Percentiles rank a stretch among this genome's conserved stretches.
phyloP scores from a whole-genome alignment of 1,140 invertebrate species.

The Zaprionus gabonicus region DNA sequence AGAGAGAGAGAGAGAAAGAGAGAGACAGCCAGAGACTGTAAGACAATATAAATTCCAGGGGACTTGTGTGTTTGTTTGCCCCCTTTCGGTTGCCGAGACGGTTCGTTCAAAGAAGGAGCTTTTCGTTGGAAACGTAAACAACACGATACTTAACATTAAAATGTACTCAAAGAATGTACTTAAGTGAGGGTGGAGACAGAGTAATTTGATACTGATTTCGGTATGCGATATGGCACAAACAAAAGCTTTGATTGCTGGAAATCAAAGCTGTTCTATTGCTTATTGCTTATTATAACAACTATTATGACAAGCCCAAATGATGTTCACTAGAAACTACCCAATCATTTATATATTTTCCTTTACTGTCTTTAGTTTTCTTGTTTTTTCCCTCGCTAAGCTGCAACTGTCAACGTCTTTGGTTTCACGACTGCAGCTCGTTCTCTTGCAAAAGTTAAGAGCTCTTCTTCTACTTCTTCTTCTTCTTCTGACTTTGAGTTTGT shows the following conservation, averaged over 20 bases:
- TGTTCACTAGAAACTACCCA: neutral
- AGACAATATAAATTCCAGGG: conserved; percentile 9
- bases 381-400: conserved; percentile 9
- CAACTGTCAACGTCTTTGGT: conserved; percentile 20
- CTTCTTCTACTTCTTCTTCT: neutral
- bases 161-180: neutral
- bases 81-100: conserved; percentile 8
- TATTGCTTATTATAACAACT: neutral
- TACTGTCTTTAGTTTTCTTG: neutral
- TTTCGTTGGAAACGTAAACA: conserved; percentile 11
- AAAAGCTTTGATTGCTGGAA: neutral
- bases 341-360: neutral
- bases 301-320: neutral
- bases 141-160: conserved; percentile 1
- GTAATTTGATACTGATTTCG: conserved; percentile 4
- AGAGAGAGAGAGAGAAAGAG: neutral
- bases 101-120: conserved; percentile 13
- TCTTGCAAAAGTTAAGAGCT: conserved; percentile 3
- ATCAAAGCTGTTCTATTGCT: neutral
- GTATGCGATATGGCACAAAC: neutral
- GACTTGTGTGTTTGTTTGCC: conserved; percentile 34
- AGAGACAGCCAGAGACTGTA: neutral
- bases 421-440: conserved; percentile 5
- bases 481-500: neutral
- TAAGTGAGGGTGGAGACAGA: neutral